phyloP scores from a whole-genome alignment of 2,113 vertebrate genomes.

The Python bivittatus region DNA sequence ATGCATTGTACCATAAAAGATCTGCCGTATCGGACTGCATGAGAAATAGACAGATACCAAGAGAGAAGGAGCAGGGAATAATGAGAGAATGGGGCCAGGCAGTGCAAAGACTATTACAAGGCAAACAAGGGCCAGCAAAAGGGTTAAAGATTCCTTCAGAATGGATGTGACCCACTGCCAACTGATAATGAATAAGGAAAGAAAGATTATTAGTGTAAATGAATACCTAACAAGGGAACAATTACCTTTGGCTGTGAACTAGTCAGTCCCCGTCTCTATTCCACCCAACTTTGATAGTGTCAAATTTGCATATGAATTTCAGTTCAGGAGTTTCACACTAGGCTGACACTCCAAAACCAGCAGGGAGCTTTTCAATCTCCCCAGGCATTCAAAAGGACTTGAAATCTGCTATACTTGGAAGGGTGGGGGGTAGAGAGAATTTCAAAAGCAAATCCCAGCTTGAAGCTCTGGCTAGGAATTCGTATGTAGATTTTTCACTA shows the following conservation, averaged over 20 bases:
- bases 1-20: not conserved
- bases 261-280: not conserved
- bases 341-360: not conserved
- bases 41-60: not conserved
- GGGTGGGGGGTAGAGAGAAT: not conserved
- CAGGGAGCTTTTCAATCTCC: not conserved
- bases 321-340: not conserved
- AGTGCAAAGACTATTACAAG: not conserved
- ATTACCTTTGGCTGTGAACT: not conserved
- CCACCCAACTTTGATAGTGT: not conserved
- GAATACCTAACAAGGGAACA: not conserved
- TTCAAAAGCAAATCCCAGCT: not conserved
- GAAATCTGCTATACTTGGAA: not conserved
- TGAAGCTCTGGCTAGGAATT: not conserved
- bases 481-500: slow-evolving; percentile 22
- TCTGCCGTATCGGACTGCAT: not conserved
- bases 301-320: slow-evolving; percentile 27
- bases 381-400: not conserved
- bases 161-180: not conserved
- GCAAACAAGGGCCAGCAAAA: not conserved
- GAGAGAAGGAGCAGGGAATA: no score
- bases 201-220: slow-evolving; percentile 1
- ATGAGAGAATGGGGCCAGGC: not conserved
- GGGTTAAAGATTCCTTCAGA: not conserved
- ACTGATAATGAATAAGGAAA: not conserved